Evolutionary conservation across 1,140 invertebrate species (phyloP).

Genomic region (Amyelois transitella): DNA sequence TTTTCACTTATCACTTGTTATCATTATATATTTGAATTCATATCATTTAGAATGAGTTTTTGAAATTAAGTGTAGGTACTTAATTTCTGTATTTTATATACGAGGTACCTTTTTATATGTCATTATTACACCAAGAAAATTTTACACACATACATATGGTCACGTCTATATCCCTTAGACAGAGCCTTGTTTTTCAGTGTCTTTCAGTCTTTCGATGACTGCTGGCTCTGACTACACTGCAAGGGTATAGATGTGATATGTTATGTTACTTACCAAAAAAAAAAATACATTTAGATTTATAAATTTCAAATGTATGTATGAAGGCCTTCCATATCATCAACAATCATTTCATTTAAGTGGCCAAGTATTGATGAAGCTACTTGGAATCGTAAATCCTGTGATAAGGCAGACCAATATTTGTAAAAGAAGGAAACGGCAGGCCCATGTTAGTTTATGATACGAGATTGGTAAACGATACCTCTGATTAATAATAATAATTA

Average conservation of each 20-base stretch:
- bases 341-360: background rate
- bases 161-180: no score
- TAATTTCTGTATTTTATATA: no score
- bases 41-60: background rate
- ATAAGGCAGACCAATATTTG: background rate
- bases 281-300: no score
- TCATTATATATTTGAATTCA: background rate
- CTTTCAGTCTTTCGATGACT: no score
- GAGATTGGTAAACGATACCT: background rate
- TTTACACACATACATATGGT: no score
- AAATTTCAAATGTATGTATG: no score
- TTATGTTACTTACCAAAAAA: no score
- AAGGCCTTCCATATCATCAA: background rate
- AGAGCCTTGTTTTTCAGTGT: no score
- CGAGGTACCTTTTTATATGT: no score
- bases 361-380: background rate
- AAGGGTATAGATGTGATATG: no score
- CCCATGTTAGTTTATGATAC: background rate
- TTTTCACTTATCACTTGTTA: background rate
- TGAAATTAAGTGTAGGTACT: background rate
- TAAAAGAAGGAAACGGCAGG: background rate
- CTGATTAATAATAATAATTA: background rate
- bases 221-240: no score
- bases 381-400: background rate
- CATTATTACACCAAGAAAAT: no score